These are phyloP conservation scores for Malurus melanocephalus DNA, from an alignment of 2,113 vertebrate species.

Conservation along the genomic window DNA sequence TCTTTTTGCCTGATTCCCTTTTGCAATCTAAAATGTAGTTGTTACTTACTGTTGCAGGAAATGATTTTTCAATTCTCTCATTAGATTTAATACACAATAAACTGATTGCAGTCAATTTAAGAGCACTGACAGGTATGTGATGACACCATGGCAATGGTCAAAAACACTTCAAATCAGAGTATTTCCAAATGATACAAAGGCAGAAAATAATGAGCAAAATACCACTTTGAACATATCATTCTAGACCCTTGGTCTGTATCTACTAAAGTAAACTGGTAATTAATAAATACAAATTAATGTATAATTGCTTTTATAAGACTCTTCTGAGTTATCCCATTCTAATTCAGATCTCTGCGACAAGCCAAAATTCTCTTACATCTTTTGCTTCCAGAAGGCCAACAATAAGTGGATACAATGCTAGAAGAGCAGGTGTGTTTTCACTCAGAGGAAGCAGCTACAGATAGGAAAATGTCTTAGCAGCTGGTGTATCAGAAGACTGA, in stretches of 20 bases:
- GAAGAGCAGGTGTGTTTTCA: slow-evolving; percentile 81
- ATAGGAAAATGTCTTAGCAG: slow-evolving; percentile 80
- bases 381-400: slow-evolving; percentile 61
- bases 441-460: slow-evolving; percentile 70
- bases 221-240: background rate
- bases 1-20: background rate
- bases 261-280: background rate
- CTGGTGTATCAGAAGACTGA: slow-evolving; percentile 77
- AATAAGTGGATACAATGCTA: slow-evolving; percentile 71
- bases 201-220: background rate
- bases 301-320: slow-evolving; percentile 5
- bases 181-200: background rate
- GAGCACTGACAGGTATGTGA: background rate
- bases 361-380: slow-evolving; percentile 64
- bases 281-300: background rate
- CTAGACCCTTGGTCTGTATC: background rate
- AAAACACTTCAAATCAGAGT: background rate
- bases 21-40: background rate
- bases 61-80: background rate
- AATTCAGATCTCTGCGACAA: slow-evolving; percentile 41
- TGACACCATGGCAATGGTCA: background rate
- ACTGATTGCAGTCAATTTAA: background rate
- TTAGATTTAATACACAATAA: background rate
- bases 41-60: background rate
- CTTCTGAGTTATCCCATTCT: slow-evolving; percentile 28